Conservation (phyloP, 1,140 invertebrate species). For the Conopomorpha cramerella region DNA sequence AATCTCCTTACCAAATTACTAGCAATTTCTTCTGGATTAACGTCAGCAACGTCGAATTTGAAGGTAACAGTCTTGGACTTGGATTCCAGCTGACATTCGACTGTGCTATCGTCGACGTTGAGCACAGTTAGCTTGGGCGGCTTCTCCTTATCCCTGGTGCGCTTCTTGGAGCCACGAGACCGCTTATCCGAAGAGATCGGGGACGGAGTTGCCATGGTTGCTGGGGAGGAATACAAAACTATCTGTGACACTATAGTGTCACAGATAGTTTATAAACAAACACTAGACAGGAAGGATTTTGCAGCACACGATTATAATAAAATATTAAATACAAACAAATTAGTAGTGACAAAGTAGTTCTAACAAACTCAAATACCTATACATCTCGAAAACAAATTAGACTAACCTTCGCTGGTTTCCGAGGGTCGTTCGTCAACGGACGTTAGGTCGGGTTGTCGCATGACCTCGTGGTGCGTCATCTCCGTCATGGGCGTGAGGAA, state of each 20-base stretch:
- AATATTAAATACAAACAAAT: background rate
- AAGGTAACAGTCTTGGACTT: constrained; percentile 94
- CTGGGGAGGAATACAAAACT: no score
- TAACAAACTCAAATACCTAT: no score
- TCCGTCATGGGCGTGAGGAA: constrained; percentile 44
- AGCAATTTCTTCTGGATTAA: constrained; percentile 87
- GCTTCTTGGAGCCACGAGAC: constrained; percentile 42
- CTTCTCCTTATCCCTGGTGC: constrained; percentile 62
- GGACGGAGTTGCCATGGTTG: constrained; percentile 34
- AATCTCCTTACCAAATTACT: constrained; percentile 77
- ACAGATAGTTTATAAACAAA: background rate
- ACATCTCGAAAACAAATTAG: no score
- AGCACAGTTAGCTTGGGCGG: constrained; percentile 83
- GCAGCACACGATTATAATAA: background rate
- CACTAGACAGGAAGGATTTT: background rate
- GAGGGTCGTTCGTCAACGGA: constrained; percentile 38
- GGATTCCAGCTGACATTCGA: constrained; percentile 90
- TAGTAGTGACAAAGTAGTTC: no score
- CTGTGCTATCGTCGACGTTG: constrained; percentile 73
- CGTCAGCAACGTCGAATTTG: constrained; percentile 89
- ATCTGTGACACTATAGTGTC: no score
- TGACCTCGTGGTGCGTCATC: constrained; percentile 20
- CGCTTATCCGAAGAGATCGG: constrained; percentile 42
- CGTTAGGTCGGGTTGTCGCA: constrained; percentile 30
- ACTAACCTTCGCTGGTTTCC: no score